Percentiles rank a stretch among this genome's conserved stretches.
Evolutionary conservation across 2,113 vertebrate species (phyloP).

Genomic region (Nibea albiflora): DNA sequence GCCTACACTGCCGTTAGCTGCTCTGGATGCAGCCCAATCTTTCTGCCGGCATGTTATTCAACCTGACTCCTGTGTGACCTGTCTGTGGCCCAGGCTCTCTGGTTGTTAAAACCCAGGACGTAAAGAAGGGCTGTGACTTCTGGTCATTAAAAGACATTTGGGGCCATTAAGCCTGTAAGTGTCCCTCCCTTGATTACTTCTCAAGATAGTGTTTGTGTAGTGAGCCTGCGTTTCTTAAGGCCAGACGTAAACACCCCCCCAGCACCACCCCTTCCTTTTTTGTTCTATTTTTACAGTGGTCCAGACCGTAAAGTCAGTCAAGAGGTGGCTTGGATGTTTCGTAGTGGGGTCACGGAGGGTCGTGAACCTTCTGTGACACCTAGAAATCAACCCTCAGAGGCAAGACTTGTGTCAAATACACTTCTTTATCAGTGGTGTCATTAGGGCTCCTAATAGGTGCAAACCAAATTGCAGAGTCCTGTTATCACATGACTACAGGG

Average conservation of each 20-base stretch:
- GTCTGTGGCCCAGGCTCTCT: constrained; percentile 47
- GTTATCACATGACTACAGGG: not conserved
- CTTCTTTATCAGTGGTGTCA: constrained; percentile 28
- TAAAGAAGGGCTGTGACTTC: constrained; percentile 73
- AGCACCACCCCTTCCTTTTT: constrained; percentile 57
- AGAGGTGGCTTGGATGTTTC: constrained; percentile 58
- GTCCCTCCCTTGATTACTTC: constrained; percentile 85
- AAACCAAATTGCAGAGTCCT: not conserved
- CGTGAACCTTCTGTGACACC: constrained; percentile 66
- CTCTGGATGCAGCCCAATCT: constrained; percentile 48
- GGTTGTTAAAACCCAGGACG: constrained; percentile 64
- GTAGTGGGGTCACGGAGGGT: constrained; percentile 56
- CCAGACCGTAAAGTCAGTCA: constrained; percentile 69
- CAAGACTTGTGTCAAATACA: constrained; percentile 38
- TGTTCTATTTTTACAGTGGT: constrained; percentile 76
- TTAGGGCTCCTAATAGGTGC: constrained; percentile 19
- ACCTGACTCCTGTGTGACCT: constrained; percentile 75
- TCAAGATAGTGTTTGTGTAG: constrained; percentile 87
- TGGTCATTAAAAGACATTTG: constrained; percentile 86
- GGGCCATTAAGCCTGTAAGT: constrained; percentile 83
- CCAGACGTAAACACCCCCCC: constrained; percentile 69
- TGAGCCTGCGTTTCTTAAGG: constrained; percentile 79
- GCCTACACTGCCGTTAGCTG: not conserved
- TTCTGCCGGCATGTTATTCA: constrained; percentile 69
- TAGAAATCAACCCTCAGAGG: constrained; percentile 18